A percentile compares a stretch with the other conserved stretches of the same genome.
phyloP scores from a whole-genome alignment of 2,113 vertebrate genomes.

The Sterrhoptilus dennistouni region DNA sequence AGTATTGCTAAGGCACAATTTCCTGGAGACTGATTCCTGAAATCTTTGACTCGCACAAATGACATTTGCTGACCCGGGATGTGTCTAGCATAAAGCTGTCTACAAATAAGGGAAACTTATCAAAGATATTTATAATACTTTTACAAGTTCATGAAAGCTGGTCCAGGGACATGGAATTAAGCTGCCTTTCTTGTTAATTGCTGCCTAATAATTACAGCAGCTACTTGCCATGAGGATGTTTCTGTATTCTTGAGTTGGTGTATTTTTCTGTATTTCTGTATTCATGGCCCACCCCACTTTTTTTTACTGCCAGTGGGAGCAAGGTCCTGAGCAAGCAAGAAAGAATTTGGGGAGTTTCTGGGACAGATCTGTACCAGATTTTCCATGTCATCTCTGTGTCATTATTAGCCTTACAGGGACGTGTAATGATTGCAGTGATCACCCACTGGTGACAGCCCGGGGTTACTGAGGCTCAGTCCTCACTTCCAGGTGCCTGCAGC shows the following conservation, averaged over 20 bases:
- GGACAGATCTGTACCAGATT: background rate
- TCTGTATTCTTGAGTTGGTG: background rate
- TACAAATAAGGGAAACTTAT: background rate
- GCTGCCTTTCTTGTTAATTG: background rate
- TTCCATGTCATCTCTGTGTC: background rate
- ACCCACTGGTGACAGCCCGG: background rate
- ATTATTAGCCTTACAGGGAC: background rate
- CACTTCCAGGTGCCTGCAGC: background rate
- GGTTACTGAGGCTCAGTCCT: background rate
- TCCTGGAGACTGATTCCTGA: slow-evolving; percentile 75
- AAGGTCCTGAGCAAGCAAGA: background rate
- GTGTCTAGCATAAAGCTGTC: slow-evolving; percentile 75
- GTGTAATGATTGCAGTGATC: background rate
- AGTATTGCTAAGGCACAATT: slow-evolving; percentile 76
- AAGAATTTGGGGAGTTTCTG: background rate
- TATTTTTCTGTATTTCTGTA: background rate
- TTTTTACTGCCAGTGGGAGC: background rate
- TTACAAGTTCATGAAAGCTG: background rate
- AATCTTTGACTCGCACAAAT: slow-evolving; percentile 83
- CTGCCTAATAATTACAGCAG: background rate
- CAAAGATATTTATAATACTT: background rate
- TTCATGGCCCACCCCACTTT: background rate
- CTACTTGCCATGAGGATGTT: background rate
- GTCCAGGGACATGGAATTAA: background rate
- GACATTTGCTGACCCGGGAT: slow-evolving; percentile 74